Evolutionary conservation across 2,797 vertebrate genomes (phyloP).

Genomic region (Acridotheres tristis): DNA sequence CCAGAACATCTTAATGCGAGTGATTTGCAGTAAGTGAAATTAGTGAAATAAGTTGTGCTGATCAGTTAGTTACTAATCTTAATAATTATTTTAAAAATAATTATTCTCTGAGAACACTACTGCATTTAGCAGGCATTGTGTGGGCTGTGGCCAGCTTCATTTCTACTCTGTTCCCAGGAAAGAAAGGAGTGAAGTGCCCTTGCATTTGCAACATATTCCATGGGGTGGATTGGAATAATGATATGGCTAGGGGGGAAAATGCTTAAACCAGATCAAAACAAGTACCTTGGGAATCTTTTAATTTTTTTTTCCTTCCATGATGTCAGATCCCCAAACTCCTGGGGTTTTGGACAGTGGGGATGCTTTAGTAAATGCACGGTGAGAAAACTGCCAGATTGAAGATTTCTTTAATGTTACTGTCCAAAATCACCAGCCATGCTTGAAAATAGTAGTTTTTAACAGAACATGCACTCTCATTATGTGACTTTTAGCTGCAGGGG

Average conservation of each 20-base stretch:
- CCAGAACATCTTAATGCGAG: background rate
- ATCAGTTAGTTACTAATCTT: background rate
- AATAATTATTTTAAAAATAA: background rate
- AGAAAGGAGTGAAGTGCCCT: background rate
- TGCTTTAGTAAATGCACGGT: constrained; percentile 63
- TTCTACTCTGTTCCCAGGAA: background rate
- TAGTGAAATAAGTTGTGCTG: background rate
- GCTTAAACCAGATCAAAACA: background rate
- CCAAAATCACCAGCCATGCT: constrained; percentile 71
- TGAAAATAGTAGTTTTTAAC: constrained; percentile 72
- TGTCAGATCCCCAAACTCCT: constrained; percentile 47
- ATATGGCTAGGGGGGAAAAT: background rate
- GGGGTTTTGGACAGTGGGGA: constrained; percentile 48
- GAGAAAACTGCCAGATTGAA: constrained; percentile 71
- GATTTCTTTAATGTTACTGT: constrained; percentile 73
- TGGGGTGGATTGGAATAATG: background rate
- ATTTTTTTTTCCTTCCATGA: background rate
- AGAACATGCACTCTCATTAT: constrained; percentile 58
- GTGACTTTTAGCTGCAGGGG: constrained; percentile 72
- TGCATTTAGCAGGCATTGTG: background rate
- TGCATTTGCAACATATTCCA: background rate
- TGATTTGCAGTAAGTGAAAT: background rate
- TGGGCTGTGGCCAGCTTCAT: background rate
- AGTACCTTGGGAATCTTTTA: background rate
- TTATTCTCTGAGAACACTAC: background rate